Evolutionary conservation across 1,140 invertebrate species (phyloP).

Genomic region (Pygmarrhopalites habei): DNA sequence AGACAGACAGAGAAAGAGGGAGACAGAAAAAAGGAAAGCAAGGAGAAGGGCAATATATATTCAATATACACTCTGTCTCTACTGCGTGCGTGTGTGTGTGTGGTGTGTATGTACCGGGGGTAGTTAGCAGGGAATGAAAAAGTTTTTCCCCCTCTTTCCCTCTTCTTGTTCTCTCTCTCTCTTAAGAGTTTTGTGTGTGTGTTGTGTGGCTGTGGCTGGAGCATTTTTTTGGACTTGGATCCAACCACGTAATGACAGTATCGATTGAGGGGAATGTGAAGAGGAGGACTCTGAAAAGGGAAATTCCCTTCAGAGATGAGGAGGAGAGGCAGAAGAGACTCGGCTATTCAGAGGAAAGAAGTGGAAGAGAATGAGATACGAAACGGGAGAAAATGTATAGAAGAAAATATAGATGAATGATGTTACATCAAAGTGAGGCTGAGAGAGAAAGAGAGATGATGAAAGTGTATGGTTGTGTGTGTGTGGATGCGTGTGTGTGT

Average conservation of each 20-base stretch:
- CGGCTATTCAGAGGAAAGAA: background rate
- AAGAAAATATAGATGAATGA: slow-evolving; percentile 11
- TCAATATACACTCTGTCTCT: too few relatives aligned
- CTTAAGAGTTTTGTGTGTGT: background rate
- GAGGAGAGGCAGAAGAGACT: background rate
- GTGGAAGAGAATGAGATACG: background rate
- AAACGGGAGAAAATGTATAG: slow-evolving; percentile 7
- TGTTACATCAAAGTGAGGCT: background rate
- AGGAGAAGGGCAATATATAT: too few relatives aligned
- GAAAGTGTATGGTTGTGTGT: too few relatives aligned
- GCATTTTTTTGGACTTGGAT: slow-evolving; percentile 15
- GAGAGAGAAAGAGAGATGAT: slow-evolving; percentile 6
- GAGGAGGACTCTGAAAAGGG: slow-evolving; percentile 3
- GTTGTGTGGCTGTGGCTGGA: slow-evolving; percentile 5
- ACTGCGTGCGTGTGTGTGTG: too few relatives aligned
- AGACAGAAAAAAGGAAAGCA: too few relatives aligned
- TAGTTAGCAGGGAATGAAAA: slow-evolving; percentile 5
- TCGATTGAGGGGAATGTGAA: slow-evolving; percentile 27
- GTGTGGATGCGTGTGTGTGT: too few relatives aligned
- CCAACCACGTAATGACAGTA: slow-evolving; percentile 31
- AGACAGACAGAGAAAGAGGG: too few relatives aligned
- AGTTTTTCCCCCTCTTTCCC: background rate
- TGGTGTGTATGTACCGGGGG: too few relatives aligned
- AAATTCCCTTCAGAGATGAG: slow-evolving; percentile 11
- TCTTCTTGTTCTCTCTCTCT: background rate